Percentiles rank a stretch among this genome's conserved stretches.
These are phyloP conservation scores for Mesoligia furuncula DNA, from an alignment of 2,888 invertebrate genomes.

Conservation along the genomic window DNA sequence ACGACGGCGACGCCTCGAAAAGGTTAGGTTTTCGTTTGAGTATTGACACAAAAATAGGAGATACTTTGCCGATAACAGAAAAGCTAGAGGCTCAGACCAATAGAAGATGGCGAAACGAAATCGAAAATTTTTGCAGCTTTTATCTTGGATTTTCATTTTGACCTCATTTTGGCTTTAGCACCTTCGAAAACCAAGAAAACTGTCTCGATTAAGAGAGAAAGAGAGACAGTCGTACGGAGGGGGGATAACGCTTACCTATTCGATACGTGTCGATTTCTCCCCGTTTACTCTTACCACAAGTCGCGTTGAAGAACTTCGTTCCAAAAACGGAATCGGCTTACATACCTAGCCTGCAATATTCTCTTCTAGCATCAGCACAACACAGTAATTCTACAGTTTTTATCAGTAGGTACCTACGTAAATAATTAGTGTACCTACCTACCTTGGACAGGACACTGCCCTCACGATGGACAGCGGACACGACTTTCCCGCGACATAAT, in stretches of 20 bases:
- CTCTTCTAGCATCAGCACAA: background rate
- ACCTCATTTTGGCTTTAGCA: too few species aligned
- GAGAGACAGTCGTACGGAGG: too few species aligned
- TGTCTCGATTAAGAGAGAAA: too few species aligned
- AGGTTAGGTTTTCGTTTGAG: too few species aligned
- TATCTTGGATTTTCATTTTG: too few species aligned
- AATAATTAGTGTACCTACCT: background rate
- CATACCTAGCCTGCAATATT: background rate
- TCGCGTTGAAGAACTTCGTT: background rate
- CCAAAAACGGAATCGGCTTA: background rate
- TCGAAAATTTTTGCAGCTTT: too few species aligned
- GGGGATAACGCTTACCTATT: background rate
- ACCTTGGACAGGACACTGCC: background rate
- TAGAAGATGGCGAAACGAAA: too few species aligned
- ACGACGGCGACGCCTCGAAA: too few species aligned
- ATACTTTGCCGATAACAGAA: too few species aligned
- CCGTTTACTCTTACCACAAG: background rate
- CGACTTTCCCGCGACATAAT: conserved; percentile 7
- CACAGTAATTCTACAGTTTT: background rate
- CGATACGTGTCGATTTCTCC: background rate
- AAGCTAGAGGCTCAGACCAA: too few species aligned
- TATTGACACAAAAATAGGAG: too few species aligned
- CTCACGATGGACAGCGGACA: conserved; percentile 5
- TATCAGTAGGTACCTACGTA: background rate
- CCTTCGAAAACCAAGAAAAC: too few species aligned